Evolutionary conservation across 2,113 vertebrate genomes (phyloP).

Genomic region (Embiotoca jacksoni): DNA sequence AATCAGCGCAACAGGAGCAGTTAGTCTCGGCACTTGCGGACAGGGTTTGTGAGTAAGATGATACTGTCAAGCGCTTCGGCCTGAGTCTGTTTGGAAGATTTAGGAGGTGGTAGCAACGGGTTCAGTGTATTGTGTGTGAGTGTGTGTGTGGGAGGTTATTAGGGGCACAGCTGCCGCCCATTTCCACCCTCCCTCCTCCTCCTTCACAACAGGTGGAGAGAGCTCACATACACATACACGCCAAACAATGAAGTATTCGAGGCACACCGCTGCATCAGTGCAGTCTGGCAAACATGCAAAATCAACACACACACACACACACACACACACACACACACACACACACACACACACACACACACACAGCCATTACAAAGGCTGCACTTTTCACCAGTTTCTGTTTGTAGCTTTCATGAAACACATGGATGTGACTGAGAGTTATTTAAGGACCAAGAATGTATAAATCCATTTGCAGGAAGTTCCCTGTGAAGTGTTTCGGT

Average conservation of each 20-base stretch:
- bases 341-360: background rate
- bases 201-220: conserved; percentile 75
- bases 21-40: conserved; percentile 55
- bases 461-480: background rate
- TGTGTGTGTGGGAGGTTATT: conserved; percentile 45
- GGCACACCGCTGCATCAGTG: background rate
- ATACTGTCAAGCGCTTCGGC: conserved; percentile 39
- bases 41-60: conserved; percentile 37
- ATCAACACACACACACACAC: background rate
- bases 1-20: conserved; percentile 36
- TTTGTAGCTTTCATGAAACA: background rate
- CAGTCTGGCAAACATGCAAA: background rate
- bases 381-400: background rate
- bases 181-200: conserved; percentile 45
- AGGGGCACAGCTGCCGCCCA: conserved; percentile 71
- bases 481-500: conserved; percentile 13
- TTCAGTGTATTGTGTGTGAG: conserved; percentile 31
- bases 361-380: conserved; percentile 2
- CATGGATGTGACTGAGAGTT: background rate
- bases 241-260: background rate
- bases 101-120: conserved; percentile 27
- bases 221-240: background rate
- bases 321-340: background rate
- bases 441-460: background rate
- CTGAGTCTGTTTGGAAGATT: conserved; percentile 37